A percentile compares a stretch with the other conserved stretches of the same genome.
Conservation (phyloP, 2,888 invertebrate genomes). For the Leuctra nigra region DNA sequence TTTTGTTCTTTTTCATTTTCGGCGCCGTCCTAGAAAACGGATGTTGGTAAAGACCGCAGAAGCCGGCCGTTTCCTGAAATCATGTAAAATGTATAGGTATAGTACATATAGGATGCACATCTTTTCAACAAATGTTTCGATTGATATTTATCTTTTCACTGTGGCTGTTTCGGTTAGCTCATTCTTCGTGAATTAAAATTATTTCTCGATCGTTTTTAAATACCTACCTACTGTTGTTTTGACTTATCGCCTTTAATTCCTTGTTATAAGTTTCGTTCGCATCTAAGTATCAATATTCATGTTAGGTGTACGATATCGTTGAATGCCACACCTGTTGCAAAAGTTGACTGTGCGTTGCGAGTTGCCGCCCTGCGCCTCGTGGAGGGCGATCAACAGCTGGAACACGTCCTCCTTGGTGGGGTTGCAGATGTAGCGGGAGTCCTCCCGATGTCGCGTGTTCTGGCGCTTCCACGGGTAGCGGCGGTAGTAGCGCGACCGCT, state of each 20-base stretch:
- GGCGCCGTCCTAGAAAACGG: conserved; percentile 50
- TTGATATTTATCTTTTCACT: background rate
- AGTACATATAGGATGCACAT: background rate
- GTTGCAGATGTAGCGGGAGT: conserved; percentile 51
- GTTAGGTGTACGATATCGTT: too few species aligned
- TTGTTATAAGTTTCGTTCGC: too few species aligned
- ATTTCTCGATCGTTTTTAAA: too few species aligned
- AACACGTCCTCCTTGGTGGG: conserved; percentile 57
- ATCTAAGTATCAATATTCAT: too few species aligned
- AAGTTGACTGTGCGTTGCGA: conserved; percentile 48
- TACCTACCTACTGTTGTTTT: too few species aligned
- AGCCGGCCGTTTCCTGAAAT: conserved; percentile 48
- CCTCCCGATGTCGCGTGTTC: conserved; percentile 41
- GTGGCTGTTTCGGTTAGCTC: too few species aligned
- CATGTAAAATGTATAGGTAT: background rate
- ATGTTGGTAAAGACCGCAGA: conserved; percentile 55
- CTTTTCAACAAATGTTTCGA: too few species aligned
- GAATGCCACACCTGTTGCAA: conserved; percentile 49
- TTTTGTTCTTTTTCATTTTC: conserved; percentile 30
- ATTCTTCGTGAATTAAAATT: too few species aligned
- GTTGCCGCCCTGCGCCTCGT: conserved; percentile 53
- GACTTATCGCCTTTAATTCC: too few species aligned
- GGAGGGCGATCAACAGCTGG: conserved; percentile 51
- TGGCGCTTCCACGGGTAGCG: conserved; percentile 58
- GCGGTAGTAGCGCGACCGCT: conserved; percentile 52